Percentiles rank a stretch among this genome's conserved stretches.
Conservation (phyloP, 2,888 invertebrate species). For the Pinctada fucata region DNA sequence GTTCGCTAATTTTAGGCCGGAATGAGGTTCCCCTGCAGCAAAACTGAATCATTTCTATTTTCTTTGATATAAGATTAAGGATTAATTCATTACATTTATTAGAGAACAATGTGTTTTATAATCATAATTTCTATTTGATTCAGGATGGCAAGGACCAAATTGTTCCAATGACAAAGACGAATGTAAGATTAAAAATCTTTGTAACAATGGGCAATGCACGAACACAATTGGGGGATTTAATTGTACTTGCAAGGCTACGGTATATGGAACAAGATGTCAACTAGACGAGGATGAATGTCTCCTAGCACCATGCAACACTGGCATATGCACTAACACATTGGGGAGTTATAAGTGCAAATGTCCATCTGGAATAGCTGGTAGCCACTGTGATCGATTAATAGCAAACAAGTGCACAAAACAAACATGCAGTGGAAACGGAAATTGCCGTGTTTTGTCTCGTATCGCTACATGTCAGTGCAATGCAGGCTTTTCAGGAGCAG, state of each 20-base stretch:
- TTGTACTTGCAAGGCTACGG: neutral
- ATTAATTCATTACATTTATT: too few species aligned
- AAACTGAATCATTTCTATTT: too few species aligned
- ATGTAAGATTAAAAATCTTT: neutral
- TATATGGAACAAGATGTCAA: slow-evolving; percentile 22
- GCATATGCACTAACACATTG: slow-evolving; percentile 19
- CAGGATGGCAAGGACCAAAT: neutral
- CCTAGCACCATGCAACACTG: slow-evolving; percentile 2
- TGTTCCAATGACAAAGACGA: neutral
- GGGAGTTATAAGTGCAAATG: slow-evolving; percentile 29
- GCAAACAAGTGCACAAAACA: neutral
- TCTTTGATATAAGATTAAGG: too few species aligned
- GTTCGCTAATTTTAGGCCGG: too few species aligned
- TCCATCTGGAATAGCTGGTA: slow-evolving; percentile 16
- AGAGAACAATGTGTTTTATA: too few species aligned
- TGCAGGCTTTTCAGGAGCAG: neutral
- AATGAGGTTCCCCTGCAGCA: too few species aligned
- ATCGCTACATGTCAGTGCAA: neutral
- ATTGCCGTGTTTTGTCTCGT: neutral
- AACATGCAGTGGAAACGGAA: neutral
- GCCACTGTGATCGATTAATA: slow-evolving; percentile 12
- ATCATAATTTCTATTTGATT: too few species aligned
- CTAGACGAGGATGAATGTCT: slow-evolving; percentile 28
- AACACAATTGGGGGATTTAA: neutral
- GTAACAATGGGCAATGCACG: neutral